Conservation (phyloP, 2,888 invertebrate species). For the Venustoraphidia nigricollis region DNA sequence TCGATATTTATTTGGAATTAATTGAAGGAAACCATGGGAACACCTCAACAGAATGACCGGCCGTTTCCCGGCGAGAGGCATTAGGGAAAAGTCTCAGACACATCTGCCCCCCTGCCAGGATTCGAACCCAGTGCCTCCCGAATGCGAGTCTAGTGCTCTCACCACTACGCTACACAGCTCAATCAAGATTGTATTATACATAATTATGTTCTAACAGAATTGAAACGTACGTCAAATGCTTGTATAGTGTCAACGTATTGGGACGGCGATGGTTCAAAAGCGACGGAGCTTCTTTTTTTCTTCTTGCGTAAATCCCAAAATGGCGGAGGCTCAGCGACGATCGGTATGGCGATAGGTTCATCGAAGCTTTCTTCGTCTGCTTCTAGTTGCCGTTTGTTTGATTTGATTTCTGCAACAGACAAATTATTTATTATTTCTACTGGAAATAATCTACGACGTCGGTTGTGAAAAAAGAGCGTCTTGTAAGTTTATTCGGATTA, state of each 20-base stretch:
- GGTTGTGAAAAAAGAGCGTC: background rate
- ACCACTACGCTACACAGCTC: too few relatives aligned
- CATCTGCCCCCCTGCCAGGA: too few relatives aligned
- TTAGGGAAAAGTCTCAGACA: too few relatives aligned
- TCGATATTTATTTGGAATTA: too few relatives aligned
- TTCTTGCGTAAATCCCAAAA: constrained; percentile 12
- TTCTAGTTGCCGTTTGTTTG: constrained; percentile 12
- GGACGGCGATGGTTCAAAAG: constrained; percentile 16
- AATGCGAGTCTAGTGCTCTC: too few relatives aligned
- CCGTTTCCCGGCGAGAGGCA: too few relatives aligned
- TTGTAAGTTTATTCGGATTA: too few relatives aligned
- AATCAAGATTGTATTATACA: too few relatives aligned
- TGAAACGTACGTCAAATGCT: constrained; percentile 24
- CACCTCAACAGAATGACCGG: too few relatives aligned
- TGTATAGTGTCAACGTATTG: constrained; percentile 26
- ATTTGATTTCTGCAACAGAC: background rate
- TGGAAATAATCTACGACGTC: background rate
- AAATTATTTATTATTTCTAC: background rate
- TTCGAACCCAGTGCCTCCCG: too few relatives aligned
- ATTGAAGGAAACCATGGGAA: too few relatives aligned
- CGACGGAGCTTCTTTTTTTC: constrained; percentile 14
- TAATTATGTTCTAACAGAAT: too few relatives aligned
- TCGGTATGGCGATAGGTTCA: constrained; percentile 20
- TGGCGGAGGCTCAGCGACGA: constrained; percentile 13
- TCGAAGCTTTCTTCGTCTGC: constrained; percentile 17